A percentile compares a stretch with the other conserved stretches of the same genome.
phyloP scores from a whole-genome alignment of 2,888 invertebrate genomes.

The Alsophila aescularia region DNA sequence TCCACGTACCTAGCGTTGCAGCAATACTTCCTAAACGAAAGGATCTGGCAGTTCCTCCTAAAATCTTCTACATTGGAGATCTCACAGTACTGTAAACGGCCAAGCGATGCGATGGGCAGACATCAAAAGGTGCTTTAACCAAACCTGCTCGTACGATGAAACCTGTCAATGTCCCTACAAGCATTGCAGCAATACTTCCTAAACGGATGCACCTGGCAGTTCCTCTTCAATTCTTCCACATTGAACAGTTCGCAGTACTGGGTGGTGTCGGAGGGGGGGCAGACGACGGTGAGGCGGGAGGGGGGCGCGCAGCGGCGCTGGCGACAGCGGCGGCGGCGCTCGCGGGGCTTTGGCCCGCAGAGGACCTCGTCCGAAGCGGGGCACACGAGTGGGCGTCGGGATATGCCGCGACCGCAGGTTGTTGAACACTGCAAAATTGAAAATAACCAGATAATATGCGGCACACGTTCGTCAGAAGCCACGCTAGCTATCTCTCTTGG shows the following conservation, averaged over 20 bases:
- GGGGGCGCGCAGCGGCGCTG: conserved; percentile 60
- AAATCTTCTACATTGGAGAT: conserved; percentile 67
- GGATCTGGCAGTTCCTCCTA: conserved; percentile 82
- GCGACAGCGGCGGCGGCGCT: conserved; percentile 80
- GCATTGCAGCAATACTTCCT: conserved; percentile 85
- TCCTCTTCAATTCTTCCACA: conserved; percentile 66
- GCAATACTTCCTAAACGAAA: conserved; percentile 84
- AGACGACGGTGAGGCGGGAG: conserved; percentile 45
- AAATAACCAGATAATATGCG: too few species aligned
- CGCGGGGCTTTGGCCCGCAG: conserved; percentile 82
- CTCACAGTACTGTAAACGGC: background rate
- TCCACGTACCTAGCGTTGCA: conserved; percentile 75
- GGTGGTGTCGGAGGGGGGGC: conserved; percentile 66
- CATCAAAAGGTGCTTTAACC: background rate
- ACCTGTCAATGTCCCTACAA: conserved; percentile 60
- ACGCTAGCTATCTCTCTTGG: too few species aligned
- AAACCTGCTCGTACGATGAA: conserved; percentile 4
- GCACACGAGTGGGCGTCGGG: conserved; percentile 81
- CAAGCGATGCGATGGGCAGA: background rate
- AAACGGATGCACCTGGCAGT: conserved; percentile 85
- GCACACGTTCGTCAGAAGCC: too few species aligned
- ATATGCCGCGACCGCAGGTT: conserved; percentile 85
- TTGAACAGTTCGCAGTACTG: conserved; percentile 78
- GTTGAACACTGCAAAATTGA: conserved; percentile 83
- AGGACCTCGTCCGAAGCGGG: conserved; percentile 75